Evolutionary conservation across 2,113 vertebrate species (phyloP).

Genomic region (Tympanuchus pallidicinctus): DNA sequence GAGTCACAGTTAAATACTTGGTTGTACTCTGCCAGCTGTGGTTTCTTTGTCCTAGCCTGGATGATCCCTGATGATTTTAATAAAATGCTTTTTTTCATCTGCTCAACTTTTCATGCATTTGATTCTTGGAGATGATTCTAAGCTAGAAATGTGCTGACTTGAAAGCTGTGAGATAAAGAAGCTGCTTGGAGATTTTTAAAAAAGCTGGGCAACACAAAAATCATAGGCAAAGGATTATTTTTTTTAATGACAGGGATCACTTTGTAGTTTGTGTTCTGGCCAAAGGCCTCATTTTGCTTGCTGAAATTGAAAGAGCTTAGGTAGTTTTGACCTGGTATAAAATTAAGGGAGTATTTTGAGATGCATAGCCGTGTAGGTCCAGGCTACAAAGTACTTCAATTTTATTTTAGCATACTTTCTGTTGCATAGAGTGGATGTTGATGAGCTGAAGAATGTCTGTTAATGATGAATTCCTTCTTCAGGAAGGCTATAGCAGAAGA

Average conservation of each 20-base stretch:
- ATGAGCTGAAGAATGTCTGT: not conserved
- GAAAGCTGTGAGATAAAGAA: not conserved
- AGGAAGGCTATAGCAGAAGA: not conserved
- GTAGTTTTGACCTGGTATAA: not conserved
- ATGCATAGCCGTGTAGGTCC: not conserved
- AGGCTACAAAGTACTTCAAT: not conserved
- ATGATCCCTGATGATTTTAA: not conserved
- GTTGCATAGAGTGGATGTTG: not conserved
- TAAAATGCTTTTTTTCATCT: not conserved
- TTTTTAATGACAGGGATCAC: not conserved
- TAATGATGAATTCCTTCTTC: not conserved
- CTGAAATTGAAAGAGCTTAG: not conserved
- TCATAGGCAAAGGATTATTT: not conserved
- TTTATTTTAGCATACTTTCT: not conserved
- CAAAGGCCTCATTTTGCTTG: not conserved
- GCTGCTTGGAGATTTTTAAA: not conserved
- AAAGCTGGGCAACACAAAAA: not conserved
- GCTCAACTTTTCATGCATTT: accelerated
- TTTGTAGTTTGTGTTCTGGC: not conserved
- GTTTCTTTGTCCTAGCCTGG: not conserved
- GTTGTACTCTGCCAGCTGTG: not conserved
- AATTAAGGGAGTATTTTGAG: not conserved
- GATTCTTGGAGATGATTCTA: not conserved
- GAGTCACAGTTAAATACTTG: not conserved
- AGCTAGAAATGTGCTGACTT: not conserved